phyloP scores from a whole-genome alignment of 1,140 invertebrate species.

The Aethina tumida region DNA sequence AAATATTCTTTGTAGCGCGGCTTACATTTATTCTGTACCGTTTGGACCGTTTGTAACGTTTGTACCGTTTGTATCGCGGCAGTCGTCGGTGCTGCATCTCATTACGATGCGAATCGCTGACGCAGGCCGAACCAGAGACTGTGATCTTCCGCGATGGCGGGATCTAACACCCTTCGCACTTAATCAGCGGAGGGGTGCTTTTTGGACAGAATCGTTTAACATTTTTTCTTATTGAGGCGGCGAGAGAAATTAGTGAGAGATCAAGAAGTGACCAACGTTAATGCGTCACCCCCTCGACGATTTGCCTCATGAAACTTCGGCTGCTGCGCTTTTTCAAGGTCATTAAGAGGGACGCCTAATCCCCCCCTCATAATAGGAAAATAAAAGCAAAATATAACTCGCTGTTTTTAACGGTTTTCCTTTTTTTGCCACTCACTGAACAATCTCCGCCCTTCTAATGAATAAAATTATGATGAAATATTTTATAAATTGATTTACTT shows the following conservation, averaged over 20 bases:
- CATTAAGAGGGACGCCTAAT: slow-evolving; percentile 11
- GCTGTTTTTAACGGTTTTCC: slow-evolving; percentile 9
- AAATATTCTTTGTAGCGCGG: no score
- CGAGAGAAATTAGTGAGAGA: slow-evolving; percentile 7
- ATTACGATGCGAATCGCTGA: slow-evolving; percentile 9
- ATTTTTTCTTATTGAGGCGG: slow-evolving; percentile 10
- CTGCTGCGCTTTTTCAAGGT: slow-evolving; percentile 11
- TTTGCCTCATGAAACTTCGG: neutral
- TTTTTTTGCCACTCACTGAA: slow-evolving; percentile 7
- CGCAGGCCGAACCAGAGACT: no score
- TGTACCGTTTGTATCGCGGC: no score
- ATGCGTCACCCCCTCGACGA: neutral
- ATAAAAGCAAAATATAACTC: slow-evolving; percentile 16
- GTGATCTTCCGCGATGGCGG: slow-evolving; percentile 7
- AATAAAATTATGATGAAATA: slow-evolving; percentile 10
- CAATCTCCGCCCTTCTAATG: slow-evolving; percentile 5
- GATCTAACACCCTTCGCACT: slow-evolving; percentile 6
- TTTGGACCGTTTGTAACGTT: no score
- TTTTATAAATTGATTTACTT: slow-evolving; percentile 10
- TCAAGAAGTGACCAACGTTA: slow-evolving; percentile 10
- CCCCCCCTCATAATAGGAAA: slow-evolving; percentile 17
- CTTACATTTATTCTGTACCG: no score
- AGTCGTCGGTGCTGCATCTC: no score
- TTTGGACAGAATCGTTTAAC: slow-evolving; percentile 3
- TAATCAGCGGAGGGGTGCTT: slow-evolving; percentile 11